Percentiles rank a stretch among this genome's conserved stretches.
Evolutionary conservation across 2,888 invertebrate genomes (phyloP).

Genomic region (Drosophila paranaensis): DNA sequence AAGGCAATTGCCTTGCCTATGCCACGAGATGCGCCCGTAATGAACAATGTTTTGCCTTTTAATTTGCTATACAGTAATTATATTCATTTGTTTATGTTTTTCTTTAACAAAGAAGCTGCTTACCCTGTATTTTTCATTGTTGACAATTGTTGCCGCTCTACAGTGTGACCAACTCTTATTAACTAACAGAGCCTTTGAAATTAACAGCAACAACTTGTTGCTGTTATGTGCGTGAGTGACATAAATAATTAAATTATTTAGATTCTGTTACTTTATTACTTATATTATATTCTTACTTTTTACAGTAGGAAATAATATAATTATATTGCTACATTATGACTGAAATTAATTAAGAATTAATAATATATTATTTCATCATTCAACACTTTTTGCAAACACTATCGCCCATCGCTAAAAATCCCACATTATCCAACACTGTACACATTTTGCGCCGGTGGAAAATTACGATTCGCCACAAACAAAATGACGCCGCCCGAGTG

Average conservation of each 20-base stretch:
- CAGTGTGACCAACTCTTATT: constrained; percentile 3
- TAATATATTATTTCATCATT: not conserved
- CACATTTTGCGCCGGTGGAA: constrained; percentile 22
- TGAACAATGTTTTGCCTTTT: constrained; percentile 95
- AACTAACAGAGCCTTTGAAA: not conserved
- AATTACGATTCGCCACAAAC: constrained; percentile 1
- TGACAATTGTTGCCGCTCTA: not conserved
- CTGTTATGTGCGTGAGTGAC: not conserved
- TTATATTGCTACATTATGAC: too few species aligned
- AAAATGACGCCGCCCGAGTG: not conserved
- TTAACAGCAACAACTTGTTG: constrained; percentile 5
- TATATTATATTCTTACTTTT: too few species aligned
- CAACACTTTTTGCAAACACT: not conserved
- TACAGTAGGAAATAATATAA: too few species aligned
- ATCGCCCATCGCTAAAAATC: constrained; percentile 5
- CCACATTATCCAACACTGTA: not conserved
- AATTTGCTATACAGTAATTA: constrained; percentile 82
- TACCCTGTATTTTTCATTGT: constrained; percentile 40
- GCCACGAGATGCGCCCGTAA: constrained; percentile 98
- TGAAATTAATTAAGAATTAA: too few species aligned
- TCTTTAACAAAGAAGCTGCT: accelerated
- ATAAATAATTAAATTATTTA: not conserved
- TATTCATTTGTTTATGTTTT: not conserved
- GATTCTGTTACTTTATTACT: not conserved
- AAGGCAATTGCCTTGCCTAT: constrained; percentile 97